Conservation (phyloP, 2,797 vertebrate genomes). For the Falco berigora region DNA sequence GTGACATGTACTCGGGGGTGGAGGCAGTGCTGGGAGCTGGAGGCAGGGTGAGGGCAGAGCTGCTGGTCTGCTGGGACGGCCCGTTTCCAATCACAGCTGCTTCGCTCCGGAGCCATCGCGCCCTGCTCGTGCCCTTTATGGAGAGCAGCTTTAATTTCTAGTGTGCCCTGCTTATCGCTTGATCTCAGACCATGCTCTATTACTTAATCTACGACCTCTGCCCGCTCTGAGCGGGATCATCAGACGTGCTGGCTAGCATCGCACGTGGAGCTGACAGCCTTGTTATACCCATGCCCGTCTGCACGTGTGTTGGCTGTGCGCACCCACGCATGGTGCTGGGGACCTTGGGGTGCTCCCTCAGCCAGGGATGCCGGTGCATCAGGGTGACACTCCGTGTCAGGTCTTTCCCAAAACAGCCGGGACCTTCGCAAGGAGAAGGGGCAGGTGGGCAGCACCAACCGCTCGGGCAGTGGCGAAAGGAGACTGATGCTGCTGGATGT, state of each 20-base stretch:
- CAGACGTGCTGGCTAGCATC: background rate
- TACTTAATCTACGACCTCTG: background rate
- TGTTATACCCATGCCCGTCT: background rate
- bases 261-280: accelerated
- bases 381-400: background rate
- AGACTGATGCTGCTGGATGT: background rate
- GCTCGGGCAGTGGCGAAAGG: background rate
- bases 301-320: accelerated
- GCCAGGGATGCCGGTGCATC: no score
- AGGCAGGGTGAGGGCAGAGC: background rate
- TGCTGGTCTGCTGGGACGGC: background rate
- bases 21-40: background rate
- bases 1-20: background rate
- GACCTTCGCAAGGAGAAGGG: background rate
- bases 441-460: background rate
- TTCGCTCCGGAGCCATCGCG: accelerated
- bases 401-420: background rate
- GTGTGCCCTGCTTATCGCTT: background rate
- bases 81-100: background rate
- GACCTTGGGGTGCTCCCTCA: accelerated
- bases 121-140: background rate
- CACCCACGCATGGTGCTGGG: accelerated
- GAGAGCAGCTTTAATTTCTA: background rate
- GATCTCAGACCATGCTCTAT: background rate
- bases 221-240: accelerated